phyloP scores from a whole-genome alignment of 2,797 vertebrate species.

The Gymnocypris eckloni region DNA sequence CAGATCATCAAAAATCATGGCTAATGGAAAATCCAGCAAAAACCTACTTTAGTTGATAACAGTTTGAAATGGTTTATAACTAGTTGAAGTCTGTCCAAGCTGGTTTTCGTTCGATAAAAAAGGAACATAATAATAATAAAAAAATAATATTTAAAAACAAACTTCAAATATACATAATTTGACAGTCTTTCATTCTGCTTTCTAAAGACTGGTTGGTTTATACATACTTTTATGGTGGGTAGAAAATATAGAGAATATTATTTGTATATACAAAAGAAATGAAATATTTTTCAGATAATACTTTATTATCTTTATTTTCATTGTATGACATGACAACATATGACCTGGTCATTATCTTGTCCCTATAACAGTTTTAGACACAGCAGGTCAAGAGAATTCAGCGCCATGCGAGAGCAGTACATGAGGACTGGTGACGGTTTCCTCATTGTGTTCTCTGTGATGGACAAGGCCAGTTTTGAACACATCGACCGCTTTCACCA shows the following conservation, averaged over 20 bases:
- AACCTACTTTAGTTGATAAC: no score
- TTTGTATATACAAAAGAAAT: neutral
- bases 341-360: neutral
- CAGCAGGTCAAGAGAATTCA: conserved; percentile 98
- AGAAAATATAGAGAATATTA: neutral
- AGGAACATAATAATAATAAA: neutral
- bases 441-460: conserved; percentile 97
- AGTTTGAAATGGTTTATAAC: neutral
- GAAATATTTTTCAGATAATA: neutral
- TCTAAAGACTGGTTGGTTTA: neutral
- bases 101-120: neutral
- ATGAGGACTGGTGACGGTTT: conserved; percentile 99
- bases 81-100: neutral
- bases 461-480: conserved; percentile 98
- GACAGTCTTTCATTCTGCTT: no score
- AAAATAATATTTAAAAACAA: neutral
- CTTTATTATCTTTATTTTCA: neutral
- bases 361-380: conserved; percentile 89
- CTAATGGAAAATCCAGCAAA: neutral
- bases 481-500: conserved; percentile 98
- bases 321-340: neutral
- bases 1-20: neutral
- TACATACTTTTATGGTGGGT: neutral
- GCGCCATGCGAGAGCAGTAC: conserved; percentile 98
- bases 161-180: neutral